Percentiles rank a stretch among this genome's conserved stretches.
Evolutionary conservation across 2,797 vertebrate genomes (phyloP).

Genomic region (Gorsachius magnificus): DNA sequence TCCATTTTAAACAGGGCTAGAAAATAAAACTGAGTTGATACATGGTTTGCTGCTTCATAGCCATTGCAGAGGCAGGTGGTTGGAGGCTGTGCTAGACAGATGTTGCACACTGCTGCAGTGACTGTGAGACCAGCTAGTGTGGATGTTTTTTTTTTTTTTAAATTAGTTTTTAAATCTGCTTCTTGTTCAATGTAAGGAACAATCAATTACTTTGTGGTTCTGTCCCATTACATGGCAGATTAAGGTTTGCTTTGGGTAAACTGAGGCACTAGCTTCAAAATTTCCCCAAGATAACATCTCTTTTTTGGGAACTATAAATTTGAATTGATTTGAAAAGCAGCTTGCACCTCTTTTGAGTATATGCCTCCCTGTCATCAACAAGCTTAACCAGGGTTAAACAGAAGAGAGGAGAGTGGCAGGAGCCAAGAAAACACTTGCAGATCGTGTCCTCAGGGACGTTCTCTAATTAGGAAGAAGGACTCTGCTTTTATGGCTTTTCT

Average conservation of each 20-base stretch:
- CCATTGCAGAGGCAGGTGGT: background rate
- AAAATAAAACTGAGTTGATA: constrained; percentile 50
- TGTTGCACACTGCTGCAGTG: background rate
- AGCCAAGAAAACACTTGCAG: background rate
- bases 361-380: background rate
- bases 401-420: background rate
- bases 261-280: background rate
- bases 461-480: background rate
- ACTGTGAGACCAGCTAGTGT: background rate
- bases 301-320: background rate
- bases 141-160: background rate
- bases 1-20: constrained; percentile 27
- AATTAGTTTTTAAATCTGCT: background rate
- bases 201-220: background rate
- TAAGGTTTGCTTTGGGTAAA: background rate
- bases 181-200: background rate
- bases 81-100: constrained; percentile 18
- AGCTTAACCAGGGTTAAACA: background rate
- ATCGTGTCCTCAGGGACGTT: background rate
- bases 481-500: background rate
- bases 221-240: background rate
- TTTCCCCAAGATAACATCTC: background rate
- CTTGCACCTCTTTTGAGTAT: background rate
- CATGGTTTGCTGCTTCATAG: constrained; percentile 5
- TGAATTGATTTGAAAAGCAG: background rate